Percentiles rank a stretch among this genome's conserved stretches.
phyloP scores from a whole-genome alignment of 2,113 vertebrate species.

The Heterotilapia buettikoferi region DNA sequence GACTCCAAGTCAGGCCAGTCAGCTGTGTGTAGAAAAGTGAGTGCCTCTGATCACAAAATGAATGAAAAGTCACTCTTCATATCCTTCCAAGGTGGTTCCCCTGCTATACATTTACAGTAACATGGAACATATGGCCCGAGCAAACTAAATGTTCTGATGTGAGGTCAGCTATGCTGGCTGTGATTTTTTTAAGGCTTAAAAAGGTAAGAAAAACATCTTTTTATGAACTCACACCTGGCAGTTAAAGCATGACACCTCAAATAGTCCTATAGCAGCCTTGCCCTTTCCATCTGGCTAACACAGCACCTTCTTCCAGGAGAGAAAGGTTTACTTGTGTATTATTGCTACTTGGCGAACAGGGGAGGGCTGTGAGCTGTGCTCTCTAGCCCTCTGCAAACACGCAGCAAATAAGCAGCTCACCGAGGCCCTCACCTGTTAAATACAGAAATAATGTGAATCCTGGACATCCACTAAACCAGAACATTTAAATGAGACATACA shows the following conservation, averaged over 20 bases:
- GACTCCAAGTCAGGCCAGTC: constrained; percentile 3
- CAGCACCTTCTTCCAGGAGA: neutral
- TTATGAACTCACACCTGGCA: neutral
- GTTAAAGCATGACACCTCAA: neutral
- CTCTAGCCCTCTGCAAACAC: neutral
- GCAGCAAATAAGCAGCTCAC: constrained; percentile 11
- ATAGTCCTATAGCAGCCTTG: neutral
- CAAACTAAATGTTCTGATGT: neutral
- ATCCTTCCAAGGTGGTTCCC: neutral
- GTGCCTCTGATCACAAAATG: constrained; percentile 20
- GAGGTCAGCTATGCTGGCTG: neutral
- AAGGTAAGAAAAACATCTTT: fast-evolving
- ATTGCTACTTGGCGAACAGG: neutral
- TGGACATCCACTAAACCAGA: neutral
- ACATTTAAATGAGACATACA: neutral
- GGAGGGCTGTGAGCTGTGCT: neutral
- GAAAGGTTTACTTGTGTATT: neutral
- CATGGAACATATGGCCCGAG: neutral
- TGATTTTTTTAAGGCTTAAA: neutral
- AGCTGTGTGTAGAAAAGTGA: constrained; percentile 21
- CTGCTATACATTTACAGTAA: neutral
- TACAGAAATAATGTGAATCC: neutral
- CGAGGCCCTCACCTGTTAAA: constrained; percentile 13
- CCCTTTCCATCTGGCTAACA: neutral
- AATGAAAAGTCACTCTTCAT: constrained; percentile 20